Base-by-base conservation (phyloP, 1,140 invertebrate genomes). In the Drosophila nigrodunni region DNA sequence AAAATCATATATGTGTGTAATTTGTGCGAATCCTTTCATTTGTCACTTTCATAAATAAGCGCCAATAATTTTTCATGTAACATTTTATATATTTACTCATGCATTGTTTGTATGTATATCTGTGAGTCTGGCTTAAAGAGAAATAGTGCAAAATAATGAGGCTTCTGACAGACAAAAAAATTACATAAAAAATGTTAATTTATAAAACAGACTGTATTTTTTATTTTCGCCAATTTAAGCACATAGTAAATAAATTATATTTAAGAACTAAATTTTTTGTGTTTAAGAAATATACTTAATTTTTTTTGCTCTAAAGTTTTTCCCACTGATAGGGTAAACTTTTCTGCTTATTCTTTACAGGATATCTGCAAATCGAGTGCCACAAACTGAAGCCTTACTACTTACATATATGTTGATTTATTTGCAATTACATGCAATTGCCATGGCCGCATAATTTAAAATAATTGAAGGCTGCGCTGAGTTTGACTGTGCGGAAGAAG, bases 1-100 rank as follows among this genome's bases (percentile, higher is more conserved):
- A 75, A 75, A 71, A 75, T 75, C 68, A 71, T 71, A 75, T 75
- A 71, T 71, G 60, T 68, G 71, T 71, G 25, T 30, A 30, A 30
- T 30, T 30, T 30, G 71, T 64, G 73, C 54, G 54, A 71, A 58
- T 43, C 73, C 61, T 75, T 75, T 75, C 73, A 74, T 74, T 74
- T 74, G 66, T 74, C 72, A 74, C 72, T 70, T 70, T 62, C 72
- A 70, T 74, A 70, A 74, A 74, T 74, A 74, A 74, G 66, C 72
- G 58, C 34, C 66, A 70, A 57, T 59, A 70, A 70, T 70, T 74
- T 74, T 25, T 70, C 72, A 74, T 74, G 72, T 70, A 58, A 74
- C 44, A 70, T 62, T 69, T 69, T 57, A 70, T 10, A 50, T 50
- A 57, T 60, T 21, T 21, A 21, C 35, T 66, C 44, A 34, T 9